Evolutionary conservation across 2,888 invertebrate species (phyloP).

Genomic region (Ctenicera cuprea): DNA sequence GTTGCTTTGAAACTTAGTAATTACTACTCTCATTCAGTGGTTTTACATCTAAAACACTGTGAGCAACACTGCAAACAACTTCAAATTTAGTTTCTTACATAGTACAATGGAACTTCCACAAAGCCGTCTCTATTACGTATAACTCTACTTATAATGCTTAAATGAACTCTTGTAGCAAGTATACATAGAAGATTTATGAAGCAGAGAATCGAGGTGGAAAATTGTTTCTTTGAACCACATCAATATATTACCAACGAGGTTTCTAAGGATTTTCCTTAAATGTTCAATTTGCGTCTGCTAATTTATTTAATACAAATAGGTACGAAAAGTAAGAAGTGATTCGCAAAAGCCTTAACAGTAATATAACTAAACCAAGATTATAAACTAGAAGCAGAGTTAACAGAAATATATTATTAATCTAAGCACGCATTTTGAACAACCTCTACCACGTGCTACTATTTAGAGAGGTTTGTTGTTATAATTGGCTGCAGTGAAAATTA

Average conservation of each 20-base stretch:
- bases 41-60: no score
- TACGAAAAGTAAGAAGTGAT: neutral
- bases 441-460: no score
- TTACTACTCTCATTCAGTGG: no score
- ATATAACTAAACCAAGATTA: neutral
- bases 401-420: no score
- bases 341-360: neutral
- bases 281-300: constrained; percentile 1
- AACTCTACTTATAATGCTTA: neutral
- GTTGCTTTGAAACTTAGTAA: no score
- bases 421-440: no score
- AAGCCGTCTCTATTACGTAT: neutral
- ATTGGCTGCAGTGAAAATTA: no score
- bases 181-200: neutral
- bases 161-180: neutral
- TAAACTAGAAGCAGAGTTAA: no score
- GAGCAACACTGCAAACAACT: neutral
- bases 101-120: neutral
- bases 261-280: constrained; percentile 1
- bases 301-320: neutral
- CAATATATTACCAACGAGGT: neutral
- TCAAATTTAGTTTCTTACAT: neutral
- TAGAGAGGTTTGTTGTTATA: no score
- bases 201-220: constrained; percentile 5
- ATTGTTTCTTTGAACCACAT: neutral